A percentile compares a stretch with the other conserved stretches of the same genome.
phyloP scores from a whole-genome alignment of 2,113 vertebrate species.

The Clarias gariepinus region DNA sequence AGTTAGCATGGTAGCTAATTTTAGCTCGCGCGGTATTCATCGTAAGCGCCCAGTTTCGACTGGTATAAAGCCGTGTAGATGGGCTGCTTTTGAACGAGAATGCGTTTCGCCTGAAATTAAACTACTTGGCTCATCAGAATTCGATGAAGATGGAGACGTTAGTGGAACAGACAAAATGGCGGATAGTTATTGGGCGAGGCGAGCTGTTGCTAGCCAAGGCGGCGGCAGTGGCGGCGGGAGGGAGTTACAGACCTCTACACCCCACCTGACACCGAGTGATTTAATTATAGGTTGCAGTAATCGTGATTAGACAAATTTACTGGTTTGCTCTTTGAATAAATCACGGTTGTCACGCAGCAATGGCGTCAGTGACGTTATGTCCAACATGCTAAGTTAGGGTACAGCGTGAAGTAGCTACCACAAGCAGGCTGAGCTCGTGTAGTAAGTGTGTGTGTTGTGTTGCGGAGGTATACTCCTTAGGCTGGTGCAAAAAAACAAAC shows the following conservation, averaged over 20 bases:
- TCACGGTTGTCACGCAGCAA: not conserved
- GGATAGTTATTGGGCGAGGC: slow-evolving; percentile 57
- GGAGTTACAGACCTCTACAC: slow-evolving; percentile 22
- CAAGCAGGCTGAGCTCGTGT: slow-evolving; percentile 12
- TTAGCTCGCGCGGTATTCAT: slow-evolving; percentile 21
- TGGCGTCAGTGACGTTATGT: not conserved
- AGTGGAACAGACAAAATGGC: slow-evolving; percentile 57
- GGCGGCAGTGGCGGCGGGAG: not conserved
- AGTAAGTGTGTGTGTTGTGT: not conserved
- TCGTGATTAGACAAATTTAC: slow-evolving; percentile 8
- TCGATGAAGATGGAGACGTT: slow-evolving; percentile 55
- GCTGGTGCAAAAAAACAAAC: not conserved
- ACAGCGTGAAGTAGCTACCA: not conserved
- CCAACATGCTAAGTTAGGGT: not conserved
- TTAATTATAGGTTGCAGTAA: slow-evolving; percentile 23
- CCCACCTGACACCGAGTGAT: slow-evolving; percentile 28
- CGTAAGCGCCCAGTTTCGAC: not conserved
- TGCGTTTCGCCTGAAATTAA: not conserved
- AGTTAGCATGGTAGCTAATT: slow-evolving; percentile 32
- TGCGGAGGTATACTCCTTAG: not conserved
- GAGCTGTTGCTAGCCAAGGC: slow-evolving; percentile 53
- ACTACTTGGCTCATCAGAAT: not conserved
- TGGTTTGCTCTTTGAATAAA: not conserved
- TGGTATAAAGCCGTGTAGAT: not conserved
- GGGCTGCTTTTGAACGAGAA: not conserved